Evolutionary conservation across 2,888 invertebrate genomes (phyloP).

Genomic region (Dorcus hopei): DNA sequence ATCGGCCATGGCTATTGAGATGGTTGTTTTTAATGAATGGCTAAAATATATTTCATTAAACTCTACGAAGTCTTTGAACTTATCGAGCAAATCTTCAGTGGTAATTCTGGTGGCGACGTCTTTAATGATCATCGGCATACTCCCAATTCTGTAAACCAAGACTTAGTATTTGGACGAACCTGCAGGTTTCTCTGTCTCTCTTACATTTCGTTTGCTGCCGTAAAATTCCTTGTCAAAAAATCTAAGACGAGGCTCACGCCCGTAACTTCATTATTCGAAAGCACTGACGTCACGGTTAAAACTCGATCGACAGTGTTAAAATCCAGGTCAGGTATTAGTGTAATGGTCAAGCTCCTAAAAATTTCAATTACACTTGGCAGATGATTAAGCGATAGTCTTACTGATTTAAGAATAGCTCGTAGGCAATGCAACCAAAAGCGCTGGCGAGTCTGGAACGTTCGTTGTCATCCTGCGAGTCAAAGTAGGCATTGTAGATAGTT

Average conservation of each 20-base stretch:
- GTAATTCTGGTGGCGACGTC: constrained; percentile 8
- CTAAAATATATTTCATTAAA: no score
- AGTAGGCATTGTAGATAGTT: constrained; percentile 58
- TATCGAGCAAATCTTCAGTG: background rate
- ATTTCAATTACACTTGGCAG: no score
- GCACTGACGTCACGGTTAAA: constrained; percentile 13
- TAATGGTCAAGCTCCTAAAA: no score
- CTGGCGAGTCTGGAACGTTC: constrained; percentile 59
- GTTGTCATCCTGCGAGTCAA: constrained; percentile 54
- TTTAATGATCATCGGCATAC: constrained; percentile 1
- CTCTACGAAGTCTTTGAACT: no score
- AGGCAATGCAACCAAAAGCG: constrained; percentile 59
- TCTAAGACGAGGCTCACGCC: constrained; percentile 50
- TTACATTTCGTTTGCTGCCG: constrained; percentile 20
- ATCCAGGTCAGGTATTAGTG: no score
- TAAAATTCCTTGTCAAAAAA: constrained; percentile 50
- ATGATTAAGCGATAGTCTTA: no score
- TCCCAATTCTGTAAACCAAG: constrained; percentile 7
- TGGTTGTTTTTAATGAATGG: no score
- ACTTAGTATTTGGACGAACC: background rate
- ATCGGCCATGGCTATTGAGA: no score
- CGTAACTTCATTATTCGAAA: constrained; percentile 49
- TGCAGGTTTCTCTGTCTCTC: background rate
- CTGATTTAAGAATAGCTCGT: background rate
- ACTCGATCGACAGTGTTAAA: constrained; percentile 6